Evolutionary conservation across 1,140 invertebrate genomes (phyloP).

Genomic region (Drosophila obscura): DNA sequence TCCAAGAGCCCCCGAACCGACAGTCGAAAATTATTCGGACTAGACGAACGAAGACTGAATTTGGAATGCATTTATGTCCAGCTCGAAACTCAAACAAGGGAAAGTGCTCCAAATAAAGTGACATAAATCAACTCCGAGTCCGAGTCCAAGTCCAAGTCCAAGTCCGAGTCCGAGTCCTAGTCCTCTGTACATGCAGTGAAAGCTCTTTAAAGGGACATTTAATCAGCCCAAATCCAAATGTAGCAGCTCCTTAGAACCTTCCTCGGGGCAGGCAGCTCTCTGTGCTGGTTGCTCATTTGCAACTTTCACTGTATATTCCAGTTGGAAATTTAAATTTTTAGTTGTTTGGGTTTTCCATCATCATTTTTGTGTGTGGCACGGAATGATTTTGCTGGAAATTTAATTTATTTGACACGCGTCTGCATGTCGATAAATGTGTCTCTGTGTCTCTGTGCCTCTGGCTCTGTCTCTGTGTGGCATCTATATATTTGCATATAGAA

Average conservation of each 20-base stretch:
- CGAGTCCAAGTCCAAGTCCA: too few relatives aligned
- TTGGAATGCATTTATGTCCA: slow-evolving; percentile 4
- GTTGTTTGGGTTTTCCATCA: background rate
- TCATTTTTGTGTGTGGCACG: slow-evolving; percentile 5
- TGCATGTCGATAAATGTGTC: slow-evolving; percentile 33
- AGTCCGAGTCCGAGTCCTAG: too few relatives aligned
- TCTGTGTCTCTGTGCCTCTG: slow-evolving; percentile 14
- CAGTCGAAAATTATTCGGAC: background rate
- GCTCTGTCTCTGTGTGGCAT: background rate
- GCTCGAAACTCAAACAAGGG: background rate
- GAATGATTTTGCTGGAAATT: slow-evolving; percentile 40
- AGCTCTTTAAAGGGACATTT: too few relatives aligned
- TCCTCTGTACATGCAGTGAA: too few relatives aligned
- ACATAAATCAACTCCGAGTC: too few relatives aligned
- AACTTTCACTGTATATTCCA: too few relatives aligned
- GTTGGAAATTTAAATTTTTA: background rate
- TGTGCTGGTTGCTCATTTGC: too few relatives aligned
- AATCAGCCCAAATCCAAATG: too few relatives aligned
- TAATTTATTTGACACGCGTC: slow-evolving; percentile 41
- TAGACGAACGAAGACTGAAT: background rate
- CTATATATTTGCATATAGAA: slow-evolving; percentile 19
- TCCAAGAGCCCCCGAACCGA: background rate
- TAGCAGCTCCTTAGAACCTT: too few relatives aligned
- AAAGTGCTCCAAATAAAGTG: background rate
- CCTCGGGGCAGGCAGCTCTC: too few relatives aligned